Evolutionary conservation across 2,888 invertebrate species (phyloP).

Genomic region (Tigriopus californicus): DNA sequence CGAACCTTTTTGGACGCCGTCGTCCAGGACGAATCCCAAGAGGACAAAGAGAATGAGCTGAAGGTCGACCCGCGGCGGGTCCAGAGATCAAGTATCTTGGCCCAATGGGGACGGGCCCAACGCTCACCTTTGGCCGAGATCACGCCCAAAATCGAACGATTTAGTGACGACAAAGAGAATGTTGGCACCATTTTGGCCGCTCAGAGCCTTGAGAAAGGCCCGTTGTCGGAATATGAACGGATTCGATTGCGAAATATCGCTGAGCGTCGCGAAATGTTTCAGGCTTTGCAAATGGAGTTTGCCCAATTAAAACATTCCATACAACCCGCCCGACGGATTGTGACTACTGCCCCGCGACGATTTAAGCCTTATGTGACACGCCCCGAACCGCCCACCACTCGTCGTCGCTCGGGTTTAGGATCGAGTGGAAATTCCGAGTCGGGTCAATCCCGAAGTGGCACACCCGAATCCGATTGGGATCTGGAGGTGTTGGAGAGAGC

Average conservation of each 20-base stretch:
- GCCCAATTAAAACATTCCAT: background rate
- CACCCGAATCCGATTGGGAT: background rate
- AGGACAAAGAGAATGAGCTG: background rate
- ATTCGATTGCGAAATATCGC: background rate
- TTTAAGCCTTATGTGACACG: background rate
- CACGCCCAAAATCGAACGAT: background rate
- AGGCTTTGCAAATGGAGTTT: background rate
- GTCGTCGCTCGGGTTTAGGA: background rate
- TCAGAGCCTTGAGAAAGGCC: too few species aligned
- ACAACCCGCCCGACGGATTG: background rate
- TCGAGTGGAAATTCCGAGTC: background rate
- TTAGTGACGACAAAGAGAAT: too few species aligned
- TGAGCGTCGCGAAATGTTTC: background rate
- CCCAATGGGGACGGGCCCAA: background rate
- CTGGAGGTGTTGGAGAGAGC: background rate
- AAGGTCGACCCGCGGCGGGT: background rate
- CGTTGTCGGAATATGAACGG: background rate
- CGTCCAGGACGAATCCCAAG: background rate
- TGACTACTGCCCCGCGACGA: background rate
- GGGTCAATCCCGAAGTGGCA: too few species aligned
- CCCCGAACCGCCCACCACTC: background rate
- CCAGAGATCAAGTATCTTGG: background rate
- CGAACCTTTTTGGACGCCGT: background rate
- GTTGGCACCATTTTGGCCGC: too few species aligned
- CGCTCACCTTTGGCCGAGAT: background rate